These are phyloP conservation scores for Dromius quadrimaculatus DNA, from an alignment of 2,888 invertebrate genomes.

Conservation along the genomic window DNA sequence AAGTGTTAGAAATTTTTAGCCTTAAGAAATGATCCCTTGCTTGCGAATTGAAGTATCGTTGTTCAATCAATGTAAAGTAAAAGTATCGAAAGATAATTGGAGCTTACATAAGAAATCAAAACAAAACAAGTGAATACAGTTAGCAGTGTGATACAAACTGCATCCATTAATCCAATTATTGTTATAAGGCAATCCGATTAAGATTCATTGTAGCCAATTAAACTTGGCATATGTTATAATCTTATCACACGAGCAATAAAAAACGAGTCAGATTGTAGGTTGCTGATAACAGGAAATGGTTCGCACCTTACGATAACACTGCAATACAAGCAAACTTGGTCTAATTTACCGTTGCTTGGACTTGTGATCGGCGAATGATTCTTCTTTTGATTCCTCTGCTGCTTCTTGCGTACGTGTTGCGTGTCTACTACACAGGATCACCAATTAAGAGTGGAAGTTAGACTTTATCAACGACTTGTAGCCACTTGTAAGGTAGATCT, in stretches of 20 bases:
- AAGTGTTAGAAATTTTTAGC: no score
- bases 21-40: no score
- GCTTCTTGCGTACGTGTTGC: constrained; percentile 25
- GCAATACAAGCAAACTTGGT: not conserved
- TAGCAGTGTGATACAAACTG: not conserved
- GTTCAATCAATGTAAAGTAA: no score
- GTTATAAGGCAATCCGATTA: constrained; percentile 20
- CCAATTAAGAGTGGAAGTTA: constrained; percentile 23
- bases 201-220: constrained; percentile 35
- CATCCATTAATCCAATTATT: constrained; percentile 24
- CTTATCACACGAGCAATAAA: constrained; percentile 27
- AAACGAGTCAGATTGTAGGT: constrained; percentile 6
- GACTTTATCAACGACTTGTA: constrained; percentile 14
- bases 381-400: no score
- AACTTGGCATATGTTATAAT: constrained; percentile 30
- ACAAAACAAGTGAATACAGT: no score
- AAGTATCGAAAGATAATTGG: no score
- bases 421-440: constrained; percentile 19
- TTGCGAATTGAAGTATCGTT: no score
- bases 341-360: constrained; percentile 17
- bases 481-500: constrained; percentile 10
- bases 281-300: constrained; percentile 5
- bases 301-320: constrained; percentile 7
- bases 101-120: no score
- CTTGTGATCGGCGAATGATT: not conserved